Conservation (phyloP, 2,888 invertebrate species). For the Drosophila fungiperda region DNA sequence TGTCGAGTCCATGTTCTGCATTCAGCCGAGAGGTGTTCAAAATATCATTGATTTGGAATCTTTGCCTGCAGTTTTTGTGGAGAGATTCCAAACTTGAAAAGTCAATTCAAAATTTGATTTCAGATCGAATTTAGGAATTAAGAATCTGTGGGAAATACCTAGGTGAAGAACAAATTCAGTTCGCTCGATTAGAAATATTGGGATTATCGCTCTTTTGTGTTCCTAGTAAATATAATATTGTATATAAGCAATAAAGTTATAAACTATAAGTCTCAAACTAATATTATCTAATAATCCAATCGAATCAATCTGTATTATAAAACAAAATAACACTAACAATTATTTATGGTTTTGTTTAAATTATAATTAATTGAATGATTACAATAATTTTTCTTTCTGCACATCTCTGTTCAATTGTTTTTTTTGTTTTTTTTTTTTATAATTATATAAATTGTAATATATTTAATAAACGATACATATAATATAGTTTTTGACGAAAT, state of each 20-base stretch:
- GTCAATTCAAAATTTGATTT: conserved; percentile 1
- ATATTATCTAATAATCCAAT: not conserved
- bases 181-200: not conserved
- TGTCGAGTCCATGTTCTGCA: conserved; percentile 80
- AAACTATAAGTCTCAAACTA: conserved; percentile 9
- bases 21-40: conserved; percentile 71
- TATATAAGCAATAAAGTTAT: conserved; percentile 30
- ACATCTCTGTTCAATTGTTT: conserved; percentile 64
- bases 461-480: conserved; percentile 85
- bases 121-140: not conserved
- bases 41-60: conserved; percentile 68
- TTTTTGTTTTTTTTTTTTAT: conserved; percentile 63
- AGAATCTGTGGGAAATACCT: not conserved
- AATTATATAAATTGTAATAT: conserved; percentile 85
- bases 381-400: conserved; percentile 82
- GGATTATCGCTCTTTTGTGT: conserved; percentile 10
- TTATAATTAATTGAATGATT: conserved; percentile 84
- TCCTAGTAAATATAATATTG: conserved; percentile 18
- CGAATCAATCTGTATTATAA: conserved; percentile 18
- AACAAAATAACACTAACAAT: conserved; percentile 32
- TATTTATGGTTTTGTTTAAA: conserved; percentile 67
- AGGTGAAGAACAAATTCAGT: not conserved
- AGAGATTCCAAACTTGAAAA: conserved; percentile 35
- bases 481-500: conserved; percentile 81
- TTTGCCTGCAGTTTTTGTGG: conserved; percentile 54